Evolutionary conservation across 2,113 vertebrate genomes (phyloP).

Genomic region (Falcunculus frontatus): DNA sequence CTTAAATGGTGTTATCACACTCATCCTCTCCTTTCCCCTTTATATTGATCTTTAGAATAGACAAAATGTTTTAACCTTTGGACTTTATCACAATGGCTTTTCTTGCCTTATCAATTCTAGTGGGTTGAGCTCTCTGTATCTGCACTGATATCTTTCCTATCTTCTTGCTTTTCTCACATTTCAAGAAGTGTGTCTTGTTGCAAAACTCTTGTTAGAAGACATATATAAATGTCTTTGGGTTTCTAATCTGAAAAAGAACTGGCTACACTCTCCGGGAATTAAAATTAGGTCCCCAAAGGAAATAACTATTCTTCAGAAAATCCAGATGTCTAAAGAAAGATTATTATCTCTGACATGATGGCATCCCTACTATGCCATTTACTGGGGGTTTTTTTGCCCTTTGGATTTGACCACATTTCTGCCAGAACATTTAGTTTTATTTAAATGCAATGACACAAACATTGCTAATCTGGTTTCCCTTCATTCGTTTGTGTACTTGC

Average conservation of each 20-base stretch:
- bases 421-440: conserved; percentile 58
- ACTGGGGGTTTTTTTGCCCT: conserved; percentile 29
- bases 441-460: conserved; percentile 62
- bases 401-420: conserved; percentile 32
- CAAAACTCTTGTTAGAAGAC: conserved; percentile 47
- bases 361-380: neutral
- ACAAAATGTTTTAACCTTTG: conserved; percentile 46
- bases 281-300: conserved; percentile 39
- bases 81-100: conserved; percentile 41
- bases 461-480: conserved; percentile 59
- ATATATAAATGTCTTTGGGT: conserved; percentile 30
- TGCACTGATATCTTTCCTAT: conserved; percentile 45
- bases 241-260: conserved; percentile 60
- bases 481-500: conserved; percentile 45
- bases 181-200: conserved; percentile 35
- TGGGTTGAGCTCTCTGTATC: conserved; percentile 42
- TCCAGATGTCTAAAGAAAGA: neutral
- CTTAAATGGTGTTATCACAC: conserved; percentile 45
- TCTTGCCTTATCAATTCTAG: conserved; percentile 55
- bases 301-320: conserved; percentile 35
- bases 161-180: conserved; percentile 37
- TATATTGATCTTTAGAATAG: conserved; percentile 49
- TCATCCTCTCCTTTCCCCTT: neutral
- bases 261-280: conserved; percentile 2
- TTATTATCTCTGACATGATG: neutral